Base-by-base conservation (phyloP, 1,140 invertebrate species). In the Danaus melanippus region DNA sequence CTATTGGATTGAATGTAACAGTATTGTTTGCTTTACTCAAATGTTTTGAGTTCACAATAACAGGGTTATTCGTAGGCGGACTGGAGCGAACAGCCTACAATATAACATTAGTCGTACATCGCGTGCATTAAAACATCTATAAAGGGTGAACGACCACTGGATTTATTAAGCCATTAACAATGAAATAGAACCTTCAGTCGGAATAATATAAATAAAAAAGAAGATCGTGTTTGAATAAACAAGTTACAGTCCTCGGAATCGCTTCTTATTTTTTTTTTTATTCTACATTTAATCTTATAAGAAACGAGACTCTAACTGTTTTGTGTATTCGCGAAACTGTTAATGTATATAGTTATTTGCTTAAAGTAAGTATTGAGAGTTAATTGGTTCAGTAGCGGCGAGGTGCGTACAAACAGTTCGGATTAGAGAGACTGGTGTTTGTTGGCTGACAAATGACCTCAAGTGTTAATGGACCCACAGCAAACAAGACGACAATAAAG, bases 101-200 rank as follows among this genome's bases (percentile, higher is more conserved):
- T 60, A 60, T 51, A 55, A 60, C 53, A 53, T 60, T 60, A 55
- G 51, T 51, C 52, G 58, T 60, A 55, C 55, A 60, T 60, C 44
- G 58, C 51, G 54, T 50, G 17, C 58, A 54, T 60, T 60, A 58
- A 67, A 60, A 66, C 53, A 55, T 56, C 52, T 58, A 56, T 70
- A 69, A 66, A 67, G 45, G 67, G 59, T 54, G 58, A 64, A 62
- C 58, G 59, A 66, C 59, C 67, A 42, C 42, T 42, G 56, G 65
- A 59, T 73, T 70, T 72, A 74, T 76, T 77, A 69, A 73, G 67
- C 67, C 60, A 74, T 76, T 76, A 74, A 62, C 65, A 69, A 71
- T 78, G 66, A 75, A 75, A 74, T 72, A 71, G 64, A 60, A 69
- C 49, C 54, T 46, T 48, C 56, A 53, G 49, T 52, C 56, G 62